Base-by-base conservation (phyloP, 37 sponge, comb jelly and placozoan species). In the Aplysina aerophoba region DNA sequence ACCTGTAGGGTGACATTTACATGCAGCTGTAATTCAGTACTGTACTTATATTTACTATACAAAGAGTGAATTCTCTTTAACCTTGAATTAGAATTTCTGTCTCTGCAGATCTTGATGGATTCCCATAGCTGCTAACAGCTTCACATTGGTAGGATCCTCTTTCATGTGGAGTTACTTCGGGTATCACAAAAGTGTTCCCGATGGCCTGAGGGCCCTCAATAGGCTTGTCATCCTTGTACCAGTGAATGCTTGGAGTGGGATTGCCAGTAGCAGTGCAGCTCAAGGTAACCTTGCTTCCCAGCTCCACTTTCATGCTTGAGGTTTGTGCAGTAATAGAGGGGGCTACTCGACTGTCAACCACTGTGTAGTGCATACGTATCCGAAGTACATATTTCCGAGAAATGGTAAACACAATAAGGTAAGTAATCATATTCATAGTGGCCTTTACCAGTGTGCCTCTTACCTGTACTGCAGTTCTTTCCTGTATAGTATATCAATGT, bases 121-220 rank as follows among this genome's bases (percentile, higher is more conserved):
- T 36, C 20, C 78, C 16, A 75, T 41, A 38, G 11, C 37, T 75
- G 53, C 25, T 75, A 8, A 44, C 3, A 54, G 78, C 78, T 41
- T 24, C n/a, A 50, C 78, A 75, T 21, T 8, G 78, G 37, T 75
- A 75, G 20, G 21, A 21, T 75, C 78, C 78, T 11, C 78, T 75
- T 40, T 75, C 78, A 21, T 6, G 24, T 41, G 78, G 78, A n/a
- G 44, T 1, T 36, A 75, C 22, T 24, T 24, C 24, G 15, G 37
- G 24, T 40, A 75, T 37, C 1, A 44, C 38, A 36, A 40, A 75
- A 5, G 14, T 15, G 16, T 36, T 16, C 14, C 78, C 78, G 3
- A 40, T 6, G 34, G 71, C 27, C 33, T 69, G 71, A 30, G 33
- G 54, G 4, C 44, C 41, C 0, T 75, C 38, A 24, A 75, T 40